phyloP scores from a whole-genome alignment of 2,797 vertebrate genomes.

The Numenius phaeopus region DNA sequence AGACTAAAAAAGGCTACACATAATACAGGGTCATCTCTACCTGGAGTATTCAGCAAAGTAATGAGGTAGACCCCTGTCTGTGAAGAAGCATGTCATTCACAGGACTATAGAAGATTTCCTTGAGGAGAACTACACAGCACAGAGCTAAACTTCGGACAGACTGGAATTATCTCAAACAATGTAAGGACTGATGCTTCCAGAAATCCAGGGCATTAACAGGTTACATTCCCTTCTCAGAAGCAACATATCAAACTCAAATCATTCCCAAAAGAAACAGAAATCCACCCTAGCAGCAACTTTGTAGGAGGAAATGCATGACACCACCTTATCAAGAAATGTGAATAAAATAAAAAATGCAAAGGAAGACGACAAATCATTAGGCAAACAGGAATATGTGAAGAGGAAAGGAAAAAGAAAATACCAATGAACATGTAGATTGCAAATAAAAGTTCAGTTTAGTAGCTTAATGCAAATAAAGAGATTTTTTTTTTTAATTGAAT shows the following conservation, averaged over 20 bases:
- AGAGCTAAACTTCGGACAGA: background rate
- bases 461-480: background rate
- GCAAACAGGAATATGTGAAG: background rate
- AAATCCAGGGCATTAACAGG: background rate
- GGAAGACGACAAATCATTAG: background rate
- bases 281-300: background rate
- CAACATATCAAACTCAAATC: accelerated
- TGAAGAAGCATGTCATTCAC: background rate
- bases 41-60: background rate
- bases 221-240: accelerated
- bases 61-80: background rate
- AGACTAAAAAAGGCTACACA: background rate
- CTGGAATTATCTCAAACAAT: background rate
- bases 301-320: background rate
- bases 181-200: background rate
- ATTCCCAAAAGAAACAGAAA: background rate
- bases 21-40: background rate
- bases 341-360: background rate
- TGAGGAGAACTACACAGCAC: background rate
- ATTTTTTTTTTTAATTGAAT: background rate
- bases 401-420: background rate
- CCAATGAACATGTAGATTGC: background rate
- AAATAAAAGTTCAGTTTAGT: background rate
- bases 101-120: background rate
- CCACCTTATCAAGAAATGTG: background rate